These are phyloP conservation scores for Lampropteryx suffumata DNA, from an alignment of 2,888 invertebrate species.

Conservation along the genomic window DNA sequence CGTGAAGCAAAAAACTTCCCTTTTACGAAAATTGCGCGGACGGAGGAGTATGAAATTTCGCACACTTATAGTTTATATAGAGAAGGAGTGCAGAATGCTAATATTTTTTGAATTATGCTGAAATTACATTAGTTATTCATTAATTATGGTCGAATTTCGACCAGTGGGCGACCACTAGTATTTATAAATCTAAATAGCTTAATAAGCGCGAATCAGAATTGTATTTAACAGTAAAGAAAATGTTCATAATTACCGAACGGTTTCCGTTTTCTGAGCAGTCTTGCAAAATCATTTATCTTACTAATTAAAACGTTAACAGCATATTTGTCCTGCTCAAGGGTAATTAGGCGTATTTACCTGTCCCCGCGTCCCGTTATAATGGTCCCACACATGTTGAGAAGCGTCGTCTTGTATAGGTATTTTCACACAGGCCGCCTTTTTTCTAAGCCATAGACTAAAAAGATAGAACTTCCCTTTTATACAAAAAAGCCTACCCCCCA, in stretches of 20 bases:
- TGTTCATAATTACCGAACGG: constrained; percentile 12
- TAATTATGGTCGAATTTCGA: no score
- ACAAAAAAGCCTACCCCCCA: no score
- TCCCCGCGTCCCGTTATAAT: constrained; percentile 62
- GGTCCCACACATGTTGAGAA: constrained; percentile 60
- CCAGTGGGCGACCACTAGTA: no score
- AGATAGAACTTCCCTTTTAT: neutral
- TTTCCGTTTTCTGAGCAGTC: constrained; percentile 20
- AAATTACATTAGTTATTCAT: no score
- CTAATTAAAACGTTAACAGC: constrained; percentile 46
- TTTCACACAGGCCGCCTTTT: constrained; percentile 61
- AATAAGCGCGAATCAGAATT: neutral
- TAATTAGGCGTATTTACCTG: constrained; percentile 50
- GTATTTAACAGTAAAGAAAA: constrained; percentile 6
- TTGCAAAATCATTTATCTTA: constrained; percentile 32
- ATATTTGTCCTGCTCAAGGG: constrained; percentile 43
- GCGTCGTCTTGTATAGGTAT: constrained; percentile 55
- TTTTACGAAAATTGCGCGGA: no score
- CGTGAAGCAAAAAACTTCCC: no score
- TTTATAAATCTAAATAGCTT: no score
- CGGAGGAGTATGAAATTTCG: no score
- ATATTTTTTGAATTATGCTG: no score
- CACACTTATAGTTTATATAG: no score
- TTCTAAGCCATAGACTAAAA: constrained; percentile 47
- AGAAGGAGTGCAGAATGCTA: no score